Evolutionary conservation across 2,113 vertebrate genomes (phyloP).

Genomic region (Callipepla californica): DNA sequence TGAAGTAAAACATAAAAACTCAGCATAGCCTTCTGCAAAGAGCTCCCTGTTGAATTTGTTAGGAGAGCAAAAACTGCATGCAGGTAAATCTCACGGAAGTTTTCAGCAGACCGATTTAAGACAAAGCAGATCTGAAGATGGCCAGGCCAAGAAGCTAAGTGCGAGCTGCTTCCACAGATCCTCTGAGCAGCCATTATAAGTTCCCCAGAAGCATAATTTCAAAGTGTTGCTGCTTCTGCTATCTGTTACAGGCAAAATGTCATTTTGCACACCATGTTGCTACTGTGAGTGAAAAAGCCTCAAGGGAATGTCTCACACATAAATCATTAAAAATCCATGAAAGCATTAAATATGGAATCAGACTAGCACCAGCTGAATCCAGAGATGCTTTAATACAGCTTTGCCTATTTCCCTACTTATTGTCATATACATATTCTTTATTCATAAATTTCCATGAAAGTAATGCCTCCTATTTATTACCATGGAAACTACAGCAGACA

Average conservation of each 20-base stretch:
- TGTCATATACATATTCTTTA: neutral
- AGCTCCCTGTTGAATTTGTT: neutral
- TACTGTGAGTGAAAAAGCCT: neutral
- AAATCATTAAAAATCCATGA: neutral
- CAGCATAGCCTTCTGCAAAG: neutral
- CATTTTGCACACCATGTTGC: neutral
- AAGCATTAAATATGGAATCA: neutral
- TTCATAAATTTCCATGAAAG: too few species aligned
- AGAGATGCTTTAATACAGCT: neutral
- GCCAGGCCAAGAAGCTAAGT: neutral
- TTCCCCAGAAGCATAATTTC: slow-evolving; percentile 10
- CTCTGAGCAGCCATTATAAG: slow-evolving; percentile 8
- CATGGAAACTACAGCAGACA: too few species aligned
- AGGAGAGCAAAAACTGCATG: neutral
- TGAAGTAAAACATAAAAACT: neutral
- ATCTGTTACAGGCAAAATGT: neutral
- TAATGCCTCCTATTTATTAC: too few species aligned
- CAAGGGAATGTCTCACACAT: neutral
- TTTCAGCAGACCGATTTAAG: neutral
- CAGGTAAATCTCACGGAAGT: neutral
- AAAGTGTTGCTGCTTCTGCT: neutral
- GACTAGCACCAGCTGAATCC: neutral
- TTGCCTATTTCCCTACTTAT: neutral
- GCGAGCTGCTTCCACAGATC: neutral
- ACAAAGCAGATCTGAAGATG: neutral